Evolutionary conservation across 92 coral and sea anemone genomes (phyloP), one percentile per base, ranked within the genome.

Genomic region (Scolanthus callimorphus): DNA sequence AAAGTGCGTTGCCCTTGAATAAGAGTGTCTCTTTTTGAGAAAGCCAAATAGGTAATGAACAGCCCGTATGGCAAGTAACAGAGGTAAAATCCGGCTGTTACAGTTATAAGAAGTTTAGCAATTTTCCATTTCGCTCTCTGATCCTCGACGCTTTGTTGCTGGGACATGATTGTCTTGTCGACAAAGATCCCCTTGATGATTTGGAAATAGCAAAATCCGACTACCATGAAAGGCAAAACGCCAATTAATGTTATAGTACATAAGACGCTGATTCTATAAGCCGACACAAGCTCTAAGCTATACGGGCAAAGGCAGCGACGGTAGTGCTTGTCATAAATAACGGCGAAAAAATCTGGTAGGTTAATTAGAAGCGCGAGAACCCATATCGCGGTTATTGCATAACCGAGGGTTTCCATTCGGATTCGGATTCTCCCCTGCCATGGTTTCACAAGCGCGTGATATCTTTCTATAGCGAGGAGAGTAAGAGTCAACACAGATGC

Each of bases 381-480:
- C 94, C 94, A 85, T 17, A 81, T 31, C 13, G 43, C 26, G 15
- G 61, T 51, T 49, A 81, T 56, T 20, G 67, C 88, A 24, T 81
- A 65, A 30, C 71, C 39, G 0, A 85, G 63, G 17, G 44, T 67
- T 57, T 81, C 88, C 0, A 26, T 15, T 41, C 50, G 68, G 1
- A 85, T 48, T 3, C 80, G 64, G 0, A 76, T 61, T 26, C 20
- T 65, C 26, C 41, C 65, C 0, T 48, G 24, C 88, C 80, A 70
- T 0, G 94, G 88, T 27, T 85, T 85, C 37, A 85, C 73, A 0
- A 85, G 17, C 4, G 94, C 94, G 49, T 85, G 84, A 57, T 85
- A 81, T n/a, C 94, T 62, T 44, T 85, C 94, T 6, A 78, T 51
- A 2, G 94, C 88, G 2, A 85, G 38, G n/a, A 74, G 24, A 4